A percentile compares a stretch with the other conserved stretches of the same genome.
phyloP scores from a whole-genome alignment of 37 sponge, comb jelly and placozoan species.

The Cliona cf. orientalis region DNA sequence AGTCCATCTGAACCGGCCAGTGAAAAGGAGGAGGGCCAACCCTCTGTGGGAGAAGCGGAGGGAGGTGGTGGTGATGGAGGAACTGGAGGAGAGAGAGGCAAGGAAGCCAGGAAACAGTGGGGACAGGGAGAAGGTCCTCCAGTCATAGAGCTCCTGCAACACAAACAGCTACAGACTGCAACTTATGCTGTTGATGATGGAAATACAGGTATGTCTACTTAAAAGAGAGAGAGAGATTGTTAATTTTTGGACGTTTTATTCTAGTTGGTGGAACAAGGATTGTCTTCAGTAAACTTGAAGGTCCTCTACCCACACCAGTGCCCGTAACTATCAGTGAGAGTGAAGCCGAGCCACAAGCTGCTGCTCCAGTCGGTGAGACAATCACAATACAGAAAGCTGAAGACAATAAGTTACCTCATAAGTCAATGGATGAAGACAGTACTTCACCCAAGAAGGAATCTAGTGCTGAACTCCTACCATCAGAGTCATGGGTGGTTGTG shows the following conservation, averaged over 20 bases:
- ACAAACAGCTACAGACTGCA: not conserved
- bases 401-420: no score
- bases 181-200: constrained; percentile 1
- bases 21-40: not conserved
- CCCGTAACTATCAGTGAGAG: not conserved
- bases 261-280: constrained; percentile 1
- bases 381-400: no score
- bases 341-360: not conserved
- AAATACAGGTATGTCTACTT: not conserved
- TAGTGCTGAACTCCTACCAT: no score
- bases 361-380: not conserved
- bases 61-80: not conserved
- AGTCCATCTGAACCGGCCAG: not conserved
- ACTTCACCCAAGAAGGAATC: not conserved
- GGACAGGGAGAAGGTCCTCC: not conserved
- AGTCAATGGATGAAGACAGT: not conserved
- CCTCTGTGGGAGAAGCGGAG: not conserved
- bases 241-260: not conserved
- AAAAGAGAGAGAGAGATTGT: not conserved
- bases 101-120: not conserved
- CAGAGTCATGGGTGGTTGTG: not conserved
- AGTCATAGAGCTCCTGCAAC: not conserved
- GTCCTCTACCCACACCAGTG: not conserved
- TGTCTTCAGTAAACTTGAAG: not conserved
- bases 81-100: not conserved